Conservation (phyloP, 2,113 vertebrate genomes). For the Lophochroa leadbeateri region DNA sequence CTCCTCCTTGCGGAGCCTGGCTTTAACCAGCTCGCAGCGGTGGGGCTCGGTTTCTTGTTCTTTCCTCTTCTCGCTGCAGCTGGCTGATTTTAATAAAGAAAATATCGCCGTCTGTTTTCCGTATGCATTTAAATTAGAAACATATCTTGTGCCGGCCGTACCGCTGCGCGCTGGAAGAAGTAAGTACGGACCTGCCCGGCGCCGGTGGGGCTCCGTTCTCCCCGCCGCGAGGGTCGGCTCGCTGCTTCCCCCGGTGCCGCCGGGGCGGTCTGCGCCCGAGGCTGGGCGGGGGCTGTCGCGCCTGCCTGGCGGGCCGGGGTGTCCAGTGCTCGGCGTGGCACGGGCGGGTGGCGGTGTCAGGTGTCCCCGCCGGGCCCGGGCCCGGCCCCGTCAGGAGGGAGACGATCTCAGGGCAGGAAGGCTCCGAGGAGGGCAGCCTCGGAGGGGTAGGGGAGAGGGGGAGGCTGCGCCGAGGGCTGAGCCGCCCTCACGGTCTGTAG, state of each 20-base stretch:
- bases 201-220: not conserved
- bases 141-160: not conserved
- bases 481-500: not conserved
- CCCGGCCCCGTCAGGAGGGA: not conserved
- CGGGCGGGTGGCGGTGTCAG: not conserved
- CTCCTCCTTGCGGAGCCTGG: not conserved
- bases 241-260: not conserved
- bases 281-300: not conserved
- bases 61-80: not conserved
- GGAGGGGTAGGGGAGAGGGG: not conserved
- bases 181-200: not conserved
- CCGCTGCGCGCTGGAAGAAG: not conserved
- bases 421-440: not conserved
- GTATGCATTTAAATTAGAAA: conserved; percentile 34
- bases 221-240: not conserved
- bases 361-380: not conserved
- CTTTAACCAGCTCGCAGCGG: not conserved
- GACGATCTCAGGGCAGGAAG: not conserved
- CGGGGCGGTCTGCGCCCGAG: not conserved
- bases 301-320: not conserved
- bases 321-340: not conserved
- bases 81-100: conserved; percentile 36
- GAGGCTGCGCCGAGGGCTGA: not conserved
- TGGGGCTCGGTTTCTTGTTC: not conserved
- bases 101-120: not conserved